Evolutionary conservation across 2,113 vertebrate genomes (phyloP).

Genomic region (Cebidichthys violaceus): DNA sequence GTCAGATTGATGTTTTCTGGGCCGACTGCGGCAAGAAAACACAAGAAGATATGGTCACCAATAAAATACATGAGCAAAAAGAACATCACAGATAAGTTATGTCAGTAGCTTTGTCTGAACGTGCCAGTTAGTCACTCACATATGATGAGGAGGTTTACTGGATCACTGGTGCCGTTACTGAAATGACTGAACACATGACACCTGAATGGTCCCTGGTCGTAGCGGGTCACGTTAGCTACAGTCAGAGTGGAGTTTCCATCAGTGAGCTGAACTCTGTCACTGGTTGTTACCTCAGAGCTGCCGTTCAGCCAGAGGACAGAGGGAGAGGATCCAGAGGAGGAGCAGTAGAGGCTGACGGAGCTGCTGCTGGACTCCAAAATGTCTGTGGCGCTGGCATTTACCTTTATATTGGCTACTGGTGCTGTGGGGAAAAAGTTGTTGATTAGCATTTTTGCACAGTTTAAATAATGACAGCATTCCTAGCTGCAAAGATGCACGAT

Average conservation of each 20-base stretch:
- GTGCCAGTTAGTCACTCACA: conserved; percentile 60
- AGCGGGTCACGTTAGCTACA: conserved; percentile 58
- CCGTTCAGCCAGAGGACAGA: conserved; percentile 70
- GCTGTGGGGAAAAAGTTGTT: conserved; percentile 16
- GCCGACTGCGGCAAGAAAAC: conserved; percentile 48
- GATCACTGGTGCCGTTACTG: conserved; percentile 32
- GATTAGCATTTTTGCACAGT: not conserved
- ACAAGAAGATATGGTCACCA: not conserved
- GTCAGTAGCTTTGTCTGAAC: not conserved
- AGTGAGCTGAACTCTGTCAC: conserved; percentile 66
- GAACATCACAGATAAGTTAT: not conserved
- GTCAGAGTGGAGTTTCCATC: conserved; percentile 57
- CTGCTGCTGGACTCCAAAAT: conserved; percentile 67
- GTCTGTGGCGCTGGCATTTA: conserved; percentile 41
- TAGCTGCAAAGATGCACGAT: not conserved
- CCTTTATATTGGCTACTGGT: not conserved
- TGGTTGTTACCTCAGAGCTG: conserved; percentile 64
- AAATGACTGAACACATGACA: conserved; percentile 53
- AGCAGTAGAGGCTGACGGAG: conserved; percentile 66
- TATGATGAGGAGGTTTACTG: conserved; percentile 49
- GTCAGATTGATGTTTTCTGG: conserved; percentile 57
- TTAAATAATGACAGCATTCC: not conserved
- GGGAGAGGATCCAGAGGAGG: conserved; percentile 60
- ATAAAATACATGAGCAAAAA: not conserved
- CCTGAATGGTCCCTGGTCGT: conserved; percentile 57